phyloP scores from a whole-genome alignment of 2,888 invertebrate genomes.

The Uropetala carovei region DNA sequence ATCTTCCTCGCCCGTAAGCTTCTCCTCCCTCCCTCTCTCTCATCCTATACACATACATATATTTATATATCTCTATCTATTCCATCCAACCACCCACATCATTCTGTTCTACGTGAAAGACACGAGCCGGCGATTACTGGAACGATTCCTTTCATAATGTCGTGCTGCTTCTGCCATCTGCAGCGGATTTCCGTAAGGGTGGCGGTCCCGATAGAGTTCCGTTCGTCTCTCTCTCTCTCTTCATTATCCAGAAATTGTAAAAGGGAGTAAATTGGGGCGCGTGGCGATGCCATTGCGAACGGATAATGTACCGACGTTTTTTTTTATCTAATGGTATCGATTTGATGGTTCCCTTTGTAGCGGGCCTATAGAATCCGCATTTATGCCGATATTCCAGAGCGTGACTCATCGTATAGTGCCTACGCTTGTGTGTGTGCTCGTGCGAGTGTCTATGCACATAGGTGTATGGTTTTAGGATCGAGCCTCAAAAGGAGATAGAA shows the following conservation, averaged over 20 bases:
- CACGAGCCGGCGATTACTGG: not conserved
- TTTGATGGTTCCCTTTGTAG: not conserved
- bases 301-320: not conserved
- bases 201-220: not conserved
- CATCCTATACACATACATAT: too few relatives aligned
- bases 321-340: not conserved
- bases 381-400: too few relatives aligned
- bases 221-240: not conserved
- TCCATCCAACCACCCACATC: slow-evolving; percentile 20
- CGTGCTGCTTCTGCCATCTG: not conserved
- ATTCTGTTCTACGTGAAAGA: not conserved
- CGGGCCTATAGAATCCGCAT: too few relatives aligned
- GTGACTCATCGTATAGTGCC: too few relatives aligned
- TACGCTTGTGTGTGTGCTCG: too few relatives aligned
- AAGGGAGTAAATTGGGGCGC: not conserved
- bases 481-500: too few relatives aligned
- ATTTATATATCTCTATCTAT: too few relatives aligned
- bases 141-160: not conserved
- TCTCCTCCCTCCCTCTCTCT: too few relatives aligned
- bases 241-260: not conserved
- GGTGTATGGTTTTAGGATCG: too few relatives aligned
- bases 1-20: not conserved
- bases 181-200: not conserved
- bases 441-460: too few relatives aligned
- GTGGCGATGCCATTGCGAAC: not conserved